A percentile compares a stretch with the other conserved stretches of the same genome.
Evolutionary conservation across 2,797 vertebrate genomes (phyloP).

Genomic region (Selene dorsalis): DNA sequence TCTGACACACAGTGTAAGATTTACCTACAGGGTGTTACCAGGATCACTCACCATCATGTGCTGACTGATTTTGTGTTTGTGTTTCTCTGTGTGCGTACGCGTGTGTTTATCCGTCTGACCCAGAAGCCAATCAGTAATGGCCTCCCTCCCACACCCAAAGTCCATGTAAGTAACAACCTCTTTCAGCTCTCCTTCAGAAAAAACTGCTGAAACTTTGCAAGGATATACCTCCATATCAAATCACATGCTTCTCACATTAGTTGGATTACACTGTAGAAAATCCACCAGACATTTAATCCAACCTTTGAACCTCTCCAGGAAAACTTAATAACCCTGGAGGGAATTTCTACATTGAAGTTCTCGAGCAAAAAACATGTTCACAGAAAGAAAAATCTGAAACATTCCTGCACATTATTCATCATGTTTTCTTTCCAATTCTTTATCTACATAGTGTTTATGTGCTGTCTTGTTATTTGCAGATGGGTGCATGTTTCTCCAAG

Average conservation of each 20-base stretch:
- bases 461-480: constrained; percentile 74
- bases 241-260: not conserved
- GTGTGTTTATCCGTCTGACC: constrained; percentile 30
- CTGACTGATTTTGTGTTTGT: not conserved
- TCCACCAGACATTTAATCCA: not conserved
- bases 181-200: not conserved
- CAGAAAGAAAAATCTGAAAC: not conserved
- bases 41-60: not conserved
- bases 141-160: constrained; percentile 97
- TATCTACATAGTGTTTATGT: not conserved
- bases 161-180: constrained; percentile 90
- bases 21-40: not conserved
- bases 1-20: not conserved
- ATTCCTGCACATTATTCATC: not conserved
- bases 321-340: not conserved
- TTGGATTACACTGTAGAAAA: no score
- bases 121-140: constrained; percentile 97
- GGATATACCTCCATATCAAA: not conserved
- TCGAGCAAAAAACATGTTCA: not conserved
- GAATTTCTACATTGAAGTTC: not conserved
- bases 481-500: constrained; percentile 99
- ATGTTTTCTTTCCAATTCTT: not conserved
- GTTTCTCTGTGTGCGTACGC: not conserved
- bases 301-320: not conserved
- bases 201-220: not conserved